Conservation (phyloP, 2,113 vertebrate genomes). For the Corythaeola cristata region DNA sequence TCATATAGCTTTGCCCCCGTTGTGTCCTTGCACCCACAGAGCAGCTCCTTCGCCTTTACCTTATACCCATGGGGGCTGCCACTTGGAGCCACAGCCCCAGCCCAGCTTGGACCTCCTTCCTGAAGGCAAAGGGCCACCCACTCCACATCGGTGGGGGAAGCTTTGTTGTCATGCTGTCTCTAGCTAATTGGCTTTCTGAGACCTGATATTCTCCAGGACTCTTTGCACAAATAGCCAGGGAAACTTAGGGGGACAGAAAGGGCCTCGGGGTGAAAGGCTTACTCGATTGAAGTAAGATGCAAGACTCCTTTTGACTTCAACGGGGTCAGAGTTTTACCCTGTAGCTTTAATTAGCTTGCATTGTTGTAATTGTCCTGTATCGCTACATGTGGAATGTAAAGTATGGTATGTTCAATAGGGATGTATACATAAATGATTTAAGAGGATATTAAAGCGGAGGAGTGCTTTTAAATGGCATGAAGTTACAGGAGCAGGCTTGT, state of each 20-base stretch:
- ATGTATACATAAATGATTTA: slow-evolving; percentile 26
- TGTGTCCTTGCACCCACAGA: fast-evolving
- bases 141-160: fast-evolving
- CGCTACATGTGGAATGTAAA: background rate
- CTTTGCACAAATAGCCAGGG: background rate
- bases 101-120: background rate
- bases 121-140: background rate
- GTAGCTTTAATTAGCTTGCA: slow-evolving; percentile 47
- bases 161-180: background rate
- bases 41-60: background rate
- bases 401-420: background rate
- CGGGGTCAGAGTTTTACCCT: background rate
- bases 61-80: background rate
- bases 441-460: slow-evolving; percentile 2
- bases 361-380: background rate
- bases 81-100: background rate
- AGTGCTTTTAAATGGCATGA: background rate
- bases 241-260: background rate
- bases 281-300: slow-evolving; percentile 19
- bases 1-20: background rate
- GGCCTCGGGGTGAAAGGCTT: background rate
- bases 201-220: slow-evolving; percentile 41
- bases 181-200: slow-evolving; percentile 28
- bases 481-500: background rate
- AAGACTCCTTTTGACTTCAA: slow-evolving; percentile 28